phyloP scores from a whole-genome alignment of 2,888 invertebrate genomes.

The Harmothoe impar region DNA sequence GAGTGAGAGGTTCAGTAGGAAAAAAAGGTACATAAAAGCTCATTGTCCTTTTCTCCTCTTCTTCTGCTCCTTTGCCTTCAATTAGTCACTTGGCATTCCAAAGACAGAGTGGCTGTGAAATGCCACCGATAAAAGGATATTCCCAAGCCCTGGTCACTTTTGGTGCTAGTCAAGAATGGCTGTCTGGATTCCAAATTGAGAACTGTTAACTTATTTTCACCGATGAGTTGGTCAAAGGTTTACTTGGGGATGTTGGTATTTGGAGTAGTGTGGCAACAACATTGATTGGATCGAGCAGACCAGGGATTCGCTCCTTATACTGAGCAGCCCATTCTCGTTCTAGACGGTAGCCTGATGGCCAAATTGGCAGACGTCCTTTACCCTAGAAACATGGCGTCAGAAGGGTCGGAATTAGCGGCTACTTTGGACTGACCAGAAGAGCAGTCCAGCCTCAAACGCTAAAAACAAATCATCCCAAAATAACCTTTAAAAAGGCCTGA shows the following conservation, averaged over 20 bases:
- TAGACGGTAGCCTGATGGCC: background rate
- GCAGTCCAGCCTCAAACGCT: background rate
- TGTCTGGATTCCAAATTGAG: no score
- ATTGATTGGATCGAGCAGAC: background rate
- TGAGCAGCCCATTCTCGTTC: background rate
- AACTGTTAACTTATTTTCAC: background rate
- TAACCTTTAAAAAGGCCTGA: no score
- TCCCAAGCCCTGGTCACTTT: background rate
- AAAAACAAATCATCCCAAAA: background rate
- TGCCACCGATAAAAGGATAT: background rate
- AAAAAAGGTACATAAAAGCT: background rate
- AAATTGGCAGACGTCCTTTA: constrained; percentile 26
- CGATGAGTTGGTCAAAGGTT: background rate
- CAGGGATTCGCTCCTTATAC: background rate
- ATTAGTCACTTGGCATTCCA: constrained; percentile 19
- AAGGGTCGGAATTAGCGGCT: background rate
- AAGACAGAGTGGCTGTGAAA: background rate
- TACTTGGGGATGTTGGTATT: background rate
- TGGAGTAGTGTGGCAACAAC: background rate
- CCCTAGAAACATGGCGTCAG: constrained; percentile 10
- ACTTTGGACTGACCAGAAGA: background rate
- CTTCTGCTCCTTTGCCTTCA: background rate
- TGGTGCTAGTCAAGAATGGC: background rate
- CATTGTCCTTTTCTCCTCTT: background rate
- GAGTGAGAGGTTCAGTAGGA: background rate